Base-by-base conservation (phyloP, 2,113 vertebrate species). In the Sapayoa aenigma region DNA sequence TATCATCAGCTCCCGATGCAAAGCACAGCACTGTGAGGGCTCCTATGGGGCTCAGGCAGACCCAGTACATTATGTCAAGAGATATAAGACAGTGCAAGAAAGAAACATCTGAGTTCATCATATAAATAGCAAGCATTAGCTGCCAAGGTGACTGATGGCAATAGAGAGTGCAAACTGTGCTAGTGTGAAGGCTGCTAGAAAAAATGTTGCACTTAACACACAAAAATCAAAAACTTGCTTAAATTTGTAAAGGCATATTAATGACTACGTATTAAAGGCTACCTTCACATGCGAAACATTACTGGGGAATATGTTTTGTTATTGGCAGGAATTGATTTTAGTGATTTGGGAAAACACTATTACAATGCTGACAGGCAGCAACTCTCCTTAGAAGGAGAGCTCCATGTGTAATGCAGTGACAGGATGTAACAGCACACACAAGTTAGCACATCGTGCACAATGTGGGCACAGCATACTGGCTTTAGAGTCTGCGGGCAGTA, bases 391-490 rank as follows among this genome's bases (percentile, higher is more conserved):
- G 35, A 58, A 33, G 1, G 3, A 81, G n/a, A 62, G 19, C 5
- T 30, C 28, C 27, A 18, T 18, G 24, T 3, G 21, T 18, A 73
- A 44, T 11, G 41, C 17, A 18, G 22, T 3, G 2, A 46, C 13
- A 47, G 76, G 50, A 21, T 9, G 12, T 12, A 55, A 13, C 24
- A 75, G 24, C 8, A 3, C 50, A 14, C 39, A 35, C 9, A 18
- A 35, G 1, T 60, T 60, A 5, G 1, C 24, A n/a, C 0, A 0
- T 30, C 1, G 0, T 16, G 16, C 23, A 25, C 24, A n/a, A 30
- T 6, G 23, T 25, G n/a, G n/a, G n/a, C n/a, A 6, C 12, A 33
- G 71, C 65, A 56, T 42, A 7, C 12, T 72, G 53, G 12, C 15
- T 77, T 80, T 49, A 28, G 31, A 8, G 21, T 63, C 47, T 84